Evolutionary conservation across 1,140 invertebrate species (phyloP).

Genomic region (Zaprionus tsacasi): DNA sequence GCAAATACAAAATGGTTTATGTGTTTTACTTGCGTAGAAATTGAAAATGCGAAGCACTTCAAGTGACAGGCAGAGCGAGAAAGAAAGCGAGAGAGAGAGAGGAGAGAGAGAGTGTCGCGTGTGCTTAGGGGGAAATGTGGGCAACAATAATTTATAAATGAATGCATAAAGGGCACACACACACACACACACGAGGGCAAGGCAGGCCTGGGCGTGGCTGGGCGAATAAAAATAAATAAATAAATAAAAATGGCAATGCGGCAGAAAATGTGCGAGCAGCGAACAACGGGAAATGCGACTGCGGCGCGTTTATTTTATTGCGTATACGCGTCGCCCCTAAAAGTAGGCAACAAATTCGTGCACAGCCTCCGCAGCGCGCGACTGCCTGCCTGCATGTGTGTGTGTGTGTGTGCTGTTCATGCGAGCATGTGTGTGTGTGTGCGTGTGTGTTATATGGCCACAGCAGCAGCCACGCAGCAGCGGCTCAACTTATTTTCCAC

Average conservation of each 20-base stretch:
- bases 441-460: constrained; percentile 65
- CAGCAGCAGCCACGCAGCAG: constrained; percentile 78
- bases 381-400: constrained; percentile 23
- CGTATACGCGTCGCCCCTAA: constrained; percentile 69
- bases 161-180: constrained; percentile 71
- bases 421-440: constrained; percentile 30
- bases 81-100: neutral
- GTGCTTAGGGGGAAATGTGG: constrained; percentile 26
- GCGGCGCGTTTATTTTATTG: constrained; percentile 81
- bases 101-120: constrained; percentile 19
- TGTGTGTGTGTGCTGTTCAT: constrained; percentile 36
- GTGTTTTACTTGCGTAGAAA: constrained; percentile 22
- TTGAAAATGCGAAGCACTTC: constrained; percentile 64
- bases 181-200: constrained; percentile 30
- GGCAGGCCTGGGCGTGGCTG: constrained; percentile 16
- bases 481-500: constrained; percentile 82
- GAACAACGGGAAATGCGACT: constrained; percentile 69
- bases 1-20: constrained; percentile 55
- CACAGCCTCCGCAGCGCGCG: neutral
- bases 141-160: constrained; percentile 83
- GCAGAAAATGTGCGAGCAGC: constrained; percentile 71
- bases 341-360: constrained; percentile 67
- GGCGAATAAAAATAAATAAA: constrained; percentile 38
- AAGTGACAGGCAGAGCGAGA: constrained; percentile 40
- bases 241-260: constrained; percentile 72